A percentile compares a stretch with the other conserved stretches of the same genome.
Evolutionary conservation across 2,888 invertebrate species (phyloP).

Genomic region (Melolontha melolontha): DNA sequence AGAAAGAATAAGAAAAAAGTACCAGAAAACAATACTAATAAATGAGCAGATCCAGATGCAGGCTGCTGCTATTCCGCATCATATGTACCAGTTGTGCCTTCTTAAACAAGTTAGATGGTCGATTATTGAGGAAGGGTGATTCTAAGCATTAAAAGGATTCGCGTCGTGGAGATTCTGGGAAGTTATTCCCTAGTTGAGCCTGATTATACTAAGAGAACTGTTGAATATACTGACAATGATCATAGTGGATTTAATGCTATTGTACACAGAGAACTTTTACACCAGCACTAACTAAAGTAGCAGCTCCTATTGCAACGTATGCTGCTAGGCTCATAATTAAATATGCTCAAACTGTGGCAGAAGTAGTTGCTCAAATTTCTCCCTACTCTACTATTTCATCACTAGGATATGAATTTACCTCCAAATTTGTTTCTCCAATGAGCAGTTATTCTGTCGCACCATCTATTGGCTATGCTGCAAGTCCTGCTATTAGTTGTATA

Average conservation of each 20-base stretch:
- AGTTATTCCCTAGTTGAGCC: conserved; percentile 67
- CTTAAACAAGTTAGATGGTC: too few species aligned
- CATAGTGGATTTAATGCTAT: conserved; percentile 68
- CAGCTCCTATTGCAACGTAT: conserved; percentile 61
- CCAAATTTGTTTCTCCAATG: conserved; percentile 57
- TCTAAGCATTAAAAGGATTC: conserved; percentile 67
- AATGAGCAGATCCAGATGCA: too few species aligned
- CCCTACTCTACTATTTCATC: conserved; percentile 42
- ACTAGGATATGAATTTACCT: conserved; percentile 16
- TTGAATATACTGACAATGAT: conserved; percentile 68
- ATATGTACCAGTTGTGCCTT: too few species aligned
- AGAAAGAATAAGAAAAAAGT: too few species aligned
- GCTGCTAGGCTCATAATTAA: conserved; percentile 54
- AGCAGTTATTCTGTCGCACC: conserved; percentile 57
- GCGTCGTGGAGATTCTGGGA: conserved; percentile 68
- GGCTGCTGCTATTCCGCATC: too few species aligned
- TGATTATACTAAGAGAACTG: conserved; percentile 67
- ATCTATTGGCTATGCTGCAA: conserved; percentile 48
- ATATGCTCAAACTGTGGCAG: conserved; percentile 46
- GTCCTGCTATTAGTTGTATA: conserved; percentile 14
- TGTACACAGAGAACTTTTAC: conserved; percentile 66
- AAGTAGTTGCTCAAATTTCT: conserved; percentile 47
- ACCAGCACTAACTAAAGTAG: conserved; percentile 54
- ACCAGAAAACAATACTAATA: too few species aligned
- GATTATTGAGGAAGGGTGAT: too few species aligned